Evolutionary conservation across 1,140 invertebrate genomes (phyloP).

Genomic region (Anadara kagoshimensis): DNA sequence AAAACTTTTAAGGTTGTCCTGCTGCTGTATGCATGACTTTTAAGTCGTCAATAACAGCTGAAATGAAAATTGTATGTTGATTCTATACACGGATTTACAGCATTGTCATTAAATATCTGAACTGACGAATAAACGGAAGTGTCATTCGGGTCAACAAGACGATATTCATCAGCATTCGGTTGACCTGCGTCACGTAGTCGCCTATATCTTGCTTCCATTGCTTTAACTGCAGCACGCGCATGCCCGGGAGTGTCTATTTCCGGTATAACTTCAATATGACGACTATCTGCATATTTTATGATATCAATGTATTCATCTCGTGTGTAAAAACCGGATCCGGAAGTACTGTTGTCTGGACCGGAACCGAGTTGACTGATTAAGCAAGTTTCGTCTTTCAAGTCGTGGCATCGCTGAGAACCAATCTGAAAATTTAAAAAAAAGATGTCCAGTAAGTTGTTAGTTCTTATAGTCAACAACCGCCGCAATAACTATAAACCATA

Average conservation of each 20-base stretch:
- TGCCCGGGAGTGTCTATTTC: constrained; percentile 71
- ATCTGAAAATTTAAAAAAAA: constrained; percentile 50
- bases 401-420: constrained; percentile 59
- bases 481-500: too few species aligned
- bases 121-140: constrained; percentile 39
- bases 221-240: constrained; percentile 59
- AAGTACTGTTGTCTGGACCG: constrained; percentile 47
- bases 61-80: constrained; percentile 56
- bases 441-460: too few species aligned
- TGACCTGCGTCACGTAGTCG: neutral
- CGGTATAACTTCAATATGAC: constrained; percentile 67
- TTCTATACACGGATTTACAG: constrained; percentile 64
- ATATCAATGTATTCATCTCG: constrained; percentile 61
- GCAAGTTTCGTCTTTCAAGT: constrained; percentile 50
- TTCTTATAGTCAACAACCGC: too few species aligned
- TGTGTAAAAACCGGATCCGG: constrained; percentile 56
- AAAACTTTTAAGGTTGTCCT: constrained; percentile 53
- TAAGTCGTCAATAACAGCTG: constrained; percentile 46
- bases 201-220: constrained; percentile 53
- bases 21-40: constrained; percentile 49
- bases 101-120: constrained; percentile 60
- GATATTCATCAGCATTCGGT: constrained; percentile 31
- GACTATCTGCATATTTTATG: constrained; percentile 48
- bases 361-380: constrained; percentile 64
- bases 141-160: constrained; percentile 46